Evolutionary conservation across 1,140 invertebrate genomes (phyloP), one percentile per base, ranked within the genome.

Genomic region (Rhagoletis pomonella): DNA sequence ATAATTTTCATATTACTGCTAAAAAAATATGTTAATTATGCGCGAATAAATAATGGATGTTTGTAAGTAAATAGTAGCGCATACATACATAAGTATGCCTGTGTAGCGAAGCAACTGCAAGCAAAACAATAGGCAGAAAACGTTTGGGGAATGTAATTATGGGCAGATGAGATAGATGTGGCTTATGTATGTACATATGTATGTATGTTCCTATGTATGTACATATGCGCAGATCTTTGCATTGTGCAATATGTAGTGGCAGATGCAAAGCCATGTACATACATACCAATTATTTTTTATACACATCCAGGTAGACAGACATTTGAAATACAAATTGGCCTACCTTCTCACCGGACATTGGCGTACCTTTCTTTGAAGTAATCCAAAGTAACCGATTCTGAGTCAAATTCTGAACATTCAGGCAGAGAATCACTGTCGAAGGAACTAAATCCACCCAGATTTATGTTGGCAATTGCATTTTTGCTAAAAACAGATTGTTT

Each of bases 341-440:
- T 29, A 50, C 29, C 12, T 4, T 17, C 17, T 14, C 7, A 39
- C 19, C 9, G 3, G 5, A 55, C 14, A 39, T 69, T 29, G 12
- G 44, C 88, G 86, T 93, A 94, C 94, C 94, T 94, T 93, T 94
- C 94, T 89, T 90, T 93, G 88, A 93, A 93, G 89, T 94, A 94
- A 87, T 94, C 94, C 90, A 93, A 90, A 87, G 94, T 93, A 62
- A 94, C 93, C 88, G 94, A 94, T 91, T 94, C 94, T 65, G 94
- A 93, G 93, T 95, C 94, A 90, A 95, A 95, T 93, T 95, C 94
- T 91, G 94, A 94, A 89, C 94, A 95, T 92, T 94, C 94, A 39
- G 94, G 93, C 73, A 95, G 89, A 14, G 94, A 94, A 90, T 94
- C 94, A 87, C 93, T 93, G 91, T 94, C 91, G 88, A 92, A 93